These are phyloP conservation scores for Trichosurus vulpecula DNA, from an alignment of 2,797 vertebrate genomes.

Conservation along the genomic window DNA sequence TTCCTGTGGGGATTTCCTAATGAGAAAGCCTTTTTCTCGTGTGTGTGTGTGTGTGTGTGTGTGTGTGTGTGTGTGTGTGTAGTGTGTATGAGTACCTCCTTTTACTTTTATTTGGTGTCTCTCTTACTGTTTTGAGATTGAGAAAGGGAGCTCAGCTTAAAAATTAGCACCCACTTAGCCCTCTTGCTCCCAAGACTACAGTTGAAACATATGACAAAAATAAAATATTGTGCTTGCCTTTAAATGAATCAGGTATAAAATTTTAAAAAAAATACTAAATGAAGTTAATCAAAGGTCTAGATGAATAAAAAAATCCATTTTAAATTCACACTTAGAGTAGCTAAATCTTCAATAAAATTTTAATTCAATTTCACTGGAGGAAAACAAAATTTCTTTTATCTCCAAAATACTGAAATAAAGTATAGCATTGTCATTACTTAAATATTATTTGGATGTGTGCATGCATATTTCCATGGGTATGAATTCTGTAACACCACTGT, in stretches of 20 bases:
- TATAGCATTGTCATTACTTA: slow-evolving; percentile 22
- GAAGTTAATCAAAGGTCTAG: background rate
- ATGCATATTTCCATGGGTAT: slow-evolving; percentile 11
- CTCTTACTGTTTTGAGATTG: background rate
- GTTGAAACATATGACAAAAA: background rate
- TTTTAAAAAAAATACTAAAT: background rate
- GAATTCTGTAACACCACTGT: slow-evolving; percentile 1
- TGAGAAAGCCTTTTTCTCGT: too few relatives aligned
- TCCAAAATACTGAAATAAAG: background rate
- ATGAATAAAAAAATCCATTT: background rate
- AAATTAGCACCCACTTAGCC: background rate
- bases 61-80: background rate
- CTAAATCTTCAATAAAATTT: slow-evolving; percentile 12
- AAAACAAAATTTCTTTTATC: slow-evolving; percentile 7
- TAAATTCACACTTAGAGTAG: background rate
- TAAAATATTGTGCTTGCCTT: background rate
- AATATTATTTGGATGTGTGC: slow-evolving; percentile 10
- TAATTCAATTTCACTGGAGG: background rate
- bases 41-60: too few relatives aligned
- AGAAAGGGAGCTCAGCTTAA: background rate
- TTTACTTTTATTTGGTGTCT: background rate
- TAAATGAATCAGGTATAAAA: background rate
- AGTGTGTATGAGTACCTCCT: background rate
- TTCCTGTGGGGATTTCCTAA: too few relatives aligned
- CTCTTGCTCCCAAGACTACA: background rate